A percentile compares a stretch with the other conserved stretches of the same genome.
Conservation (phyloP, 2,113 vertebrate genomes). For the Microcebus ravelobensis region DNA sequence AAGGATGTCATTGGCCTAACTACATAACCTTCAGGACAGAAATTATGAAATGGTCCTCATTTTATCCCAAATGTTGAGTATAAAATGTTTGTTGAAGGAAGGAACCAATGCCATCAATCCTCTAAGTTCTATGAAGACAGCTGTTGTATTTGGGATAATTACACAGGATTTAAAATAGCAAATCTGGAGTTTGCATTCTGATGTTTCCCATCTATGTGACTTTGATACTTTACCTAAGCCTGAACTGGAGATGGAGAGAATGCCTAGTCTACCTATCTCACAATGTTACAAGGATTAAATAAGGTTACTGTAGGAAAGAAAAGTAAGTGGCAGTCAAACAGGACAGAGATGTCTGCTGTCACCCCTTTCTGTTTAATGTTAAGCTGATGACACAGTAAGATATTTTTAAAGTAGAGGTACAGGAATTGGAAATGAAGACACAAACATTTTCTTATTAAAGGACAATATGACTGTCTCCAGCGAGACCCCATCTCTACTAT, state of each 20-base stretch:
- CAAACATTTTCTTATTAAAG: slow-evolving; percentile 23
- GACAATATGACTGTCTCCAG: neutral
- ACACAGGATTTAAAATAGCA: neutral
- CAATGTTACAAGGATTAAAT: neutral
- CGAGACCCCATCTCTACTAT: too few species aligned
- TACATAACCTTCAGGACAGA: neutral
- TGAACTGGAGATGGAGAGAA: neutral
- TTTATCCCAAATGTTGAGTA: neutral
- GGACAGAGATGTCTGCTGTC: neutral
- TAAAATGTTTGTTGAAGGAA: neutral
- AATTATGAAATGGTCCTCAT: neutral
- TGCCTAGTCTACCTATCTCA: neutral
- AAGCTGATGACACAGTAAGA: neutral
- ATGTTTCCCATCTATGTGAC: neutral
- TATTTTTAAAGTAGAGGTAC: neutral
- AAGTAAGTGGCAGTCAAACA: neutral
- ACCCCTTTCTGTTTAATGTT: neutral
- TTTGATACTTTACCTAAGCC: neutral
- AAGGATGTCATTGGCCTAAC: neutral
- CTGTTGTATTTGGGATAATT: neutral
- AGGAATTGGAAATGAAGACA: slow-evolving; percentile 26
- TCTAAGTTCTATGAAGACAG: neutral
- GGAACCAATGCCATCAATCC: neutral
- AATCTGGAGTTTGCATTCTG: neutral
- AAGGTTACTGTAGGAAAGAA: neutral